Evolutionary conservation across 2,888 invertebrate genomes (phyloP), one percentile per base, ranked within the genome.

Genomic region (Aelia acuminata): DNA sequence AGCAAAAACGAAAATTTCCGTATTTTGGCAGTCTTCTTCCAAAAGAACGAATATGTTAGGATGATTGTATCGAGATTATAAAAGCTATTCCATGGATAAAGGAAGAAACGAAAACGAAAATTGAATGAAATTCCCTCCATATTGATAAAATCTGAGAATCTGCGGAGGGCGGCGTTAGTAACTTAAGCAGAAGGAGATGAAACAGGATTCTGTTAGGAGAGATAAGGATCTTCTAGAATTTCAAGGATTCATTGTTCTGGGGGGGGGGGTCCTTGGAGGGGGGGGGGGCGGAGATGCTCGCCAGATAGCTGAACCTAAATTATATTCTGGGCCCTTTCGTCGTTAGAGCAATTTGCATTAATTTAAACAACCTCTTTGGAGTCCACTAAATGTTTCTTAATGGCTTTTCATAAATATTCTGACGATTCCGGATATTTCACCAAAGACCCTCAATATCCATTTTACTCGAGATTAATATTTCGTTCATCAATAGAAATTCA

Each of bases 331-430:
- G 18, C 31, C 63, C 31, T 70, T 70, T 70, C 31, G 63, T 70
- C 63, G 63, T 70, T 70, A 70, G 63, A 70, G 63, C 63, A 70
- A 70, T 70, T 70, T 70, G 31, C 63, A 70, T 70, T 70, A 70
- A 70, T 70, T 70, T 70, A 70, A 70, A 70, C 63, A 70, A 70
- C 63, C 63, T 70, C 63, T 70, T 70, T 70, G 63, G 26, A 70
- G 63, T 70, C 63, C 63, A 70, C 63, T 70, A 70, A 70, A 70
- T 70, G 63, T 70, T 35, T 70, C 63, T 35, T 70, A 70, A 70
- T 70, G 63, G 63, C 63, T 70, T 70, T 70, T 70, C 31, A 70
- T 70, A 70, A 70, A 70, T 70, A 70, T 70, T 70, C 35, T 35
- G 31, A 5, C 35, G 35, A 70, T 35, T 70, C 63, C 63, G 31